Conservation (phyloP, 2,113 vertebrate genomes). For the Oophaga pumilio region DNA sequence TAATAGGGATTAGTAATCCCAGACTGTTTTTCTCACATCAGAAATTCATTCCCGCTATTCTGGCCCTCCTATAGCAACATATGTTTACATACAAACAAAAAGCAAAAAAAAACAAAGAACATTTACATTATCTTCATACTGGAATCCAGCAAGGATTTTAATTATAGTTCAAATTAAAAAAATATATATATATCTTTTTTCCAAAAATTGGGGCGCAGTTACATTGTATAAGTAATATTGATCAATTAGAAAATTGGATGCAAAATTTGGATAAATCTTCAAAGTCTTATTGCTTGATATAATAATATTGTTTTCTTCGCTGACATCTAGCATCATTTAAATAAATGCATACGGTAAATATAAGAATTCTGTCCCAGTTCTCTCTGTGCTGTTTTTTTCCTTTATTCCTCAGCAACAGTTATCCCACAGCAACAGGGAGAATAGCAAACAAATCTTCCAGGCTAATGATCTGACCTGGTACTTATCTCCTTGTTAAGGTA, state of each 20-base stretch:
- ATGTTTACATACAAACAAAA: slow-evolving; percentile 30
- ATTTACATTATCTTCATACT: not conserved
- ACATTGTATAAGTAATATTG: not conserved
- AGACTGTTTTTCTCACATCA: slow-evolving; percentile 74
- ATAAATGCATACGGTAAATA: not conserved
- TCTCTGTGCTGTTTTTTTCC: not conserved
- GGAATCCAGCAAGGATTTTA: not conserved
- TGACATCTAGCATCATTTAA: not conserved
- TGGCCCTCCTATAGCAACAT: slow-evolving; percentile 22
- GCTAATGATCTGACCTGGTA: slow-evolving; percentile 64
- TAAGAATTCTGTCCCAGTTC: not conserved
- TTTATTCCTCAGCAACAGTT: slow-evolving; percentile 53
- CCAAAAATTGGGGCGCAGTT: not conserved
- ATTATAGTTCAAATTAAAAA: not conserved
- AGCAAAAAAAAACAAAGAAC: not conserved
- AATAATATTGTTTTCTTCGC: not conserved
- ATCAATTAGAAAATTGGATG: not conserved
- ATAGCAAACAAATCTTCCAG: slow-evolving; percentile 55
- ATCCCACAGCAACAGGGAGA: slow-evolving; percentile 51
- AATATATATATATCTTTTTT: not conserved
- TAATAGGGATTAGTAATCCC: slow-evolving; percentile 75
- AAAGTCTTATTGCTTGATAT: not conserved
- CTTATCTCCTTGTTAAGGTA: slow-evolving; percentile 63
- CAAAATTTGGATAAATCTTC: not conserved
- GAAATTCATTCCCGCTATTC: slow-evolving; percentile 67